Evolutionary conservation across 2,797 vertebrate species (phyloP), one percentile per base, ranked within the genome.

Genomic region (Catostomus latipinnis): DNA sequence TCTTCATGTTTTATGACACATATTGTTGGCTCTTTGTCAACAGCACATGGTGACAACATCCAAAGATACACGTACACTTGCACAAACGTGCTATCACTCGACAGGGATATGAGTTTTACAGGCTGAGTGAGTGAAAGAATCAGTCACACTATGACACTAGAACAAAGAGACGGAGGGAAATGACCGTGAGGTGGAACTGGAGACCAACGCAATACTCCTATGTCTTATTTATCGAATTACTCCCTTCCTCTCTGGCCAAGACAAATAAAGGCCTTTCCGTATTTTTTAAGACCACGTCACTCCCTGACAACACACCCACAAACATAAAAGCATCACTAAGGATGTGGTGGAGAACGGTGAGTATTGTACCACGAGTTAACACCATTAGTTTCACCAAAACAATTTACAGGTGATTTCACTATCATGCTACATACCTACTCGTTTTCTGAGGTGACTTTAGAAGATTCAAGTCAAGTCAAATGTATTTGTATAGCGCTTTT

Each of bases 291-390:
- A 80, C 14, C 46, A 83, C 89, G 88, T 88, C 90, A 91, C 90
- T 91, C 91, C 93, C 92, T 94, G 92, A 92, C 93, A 93, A 94
- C 94, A 87, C 52, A 12, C 46, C 80, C 46, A 87, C 91, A 94
- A 94, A 95, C 93, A 94, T 92, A 94, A 85, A 87, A 76, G 71
- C 87, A 92, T 94, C 91, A 88, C 93, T 86, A 94, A 93, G 93
- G 93, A 94, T 93, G 92, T 92, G 85, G 91, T 90, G 34, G 34
- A 34, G 34, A 34, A 34, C 34, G 34, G 34, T 34, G 34, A 34
- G 34, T 34, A 34, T 34, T 34, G 34, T 34, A 34, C 34, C 34
- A 34, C 3, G 4, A 34, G 34, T 34, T 34, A 34, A 34, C 34
- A 34, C 34, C 34, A 34, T 34, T 34, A 34, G 34, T 34, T 34